Conservation (phyloP, 2,888 invertebrate species). For the Conomelus anceps region DNA sequence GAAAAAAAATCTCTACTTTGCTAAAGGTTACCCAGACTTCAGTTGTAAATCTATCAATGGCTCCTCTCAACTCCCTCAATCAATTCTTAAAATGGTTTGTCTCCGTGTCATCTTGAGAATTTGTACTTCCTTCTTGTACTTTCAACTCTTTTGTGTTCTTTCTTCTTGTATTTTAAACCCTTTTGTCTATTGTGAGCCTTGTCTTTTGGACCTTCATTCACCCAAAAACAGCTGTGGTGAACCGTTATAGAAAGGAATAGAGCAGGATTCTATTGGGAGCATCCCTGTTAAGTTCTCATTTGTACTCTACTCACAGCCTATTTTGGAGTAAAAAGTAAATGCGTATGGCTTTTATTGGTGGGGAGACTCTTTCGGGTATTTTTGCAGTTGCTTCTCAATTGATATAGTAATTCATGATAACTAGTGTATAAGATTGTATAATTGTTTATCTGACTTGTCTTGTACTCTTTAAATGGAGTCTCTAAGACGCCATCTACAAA, state of each 20-base stretch:
- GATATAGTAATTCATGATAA: too few species aligned
- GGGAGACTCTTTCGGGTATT: too few species aligned
- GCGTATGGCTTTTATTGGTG: too few species aligned
- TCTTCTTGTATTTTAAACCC: background rate
- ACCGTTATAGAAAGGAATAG: background rate
- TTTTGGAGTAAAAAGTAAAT: too few species aligned
- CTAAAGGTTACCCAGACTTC: background rate
- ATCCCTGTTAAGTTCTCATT: too few species aligned
- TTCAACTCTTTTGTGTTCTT: background rate
- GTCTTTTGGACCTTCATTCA: background rate
- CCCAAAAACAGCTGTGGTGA: background rate
- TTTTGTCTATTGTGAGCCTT: background rate
- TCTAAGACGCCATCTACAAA: too few species aligned
- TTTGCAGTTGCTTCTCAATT: too few species aligned
- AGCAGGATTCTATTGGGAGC: background rate
- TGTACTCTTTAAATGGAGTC: too few species aligned
- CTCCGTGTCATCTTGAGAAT: background rate
- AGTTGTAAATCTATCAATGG: background rate
- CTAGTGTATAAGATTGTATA: too few species aligned
- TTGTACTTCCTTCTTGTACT: background rate
- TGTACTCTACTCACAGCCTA: too few species aligned
- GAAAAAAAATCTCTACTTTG: background rate
- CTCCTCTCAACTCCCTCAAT: background rate
- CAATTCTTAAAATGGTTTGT: background rate
- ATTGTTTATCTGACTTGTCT: too few species aligned